Percentiles rank a stretch among this genome's conserved stretches.
Conservation (phyloP, 2,797 vertebrate genomes). For the Saxicola maurus region DNA sequence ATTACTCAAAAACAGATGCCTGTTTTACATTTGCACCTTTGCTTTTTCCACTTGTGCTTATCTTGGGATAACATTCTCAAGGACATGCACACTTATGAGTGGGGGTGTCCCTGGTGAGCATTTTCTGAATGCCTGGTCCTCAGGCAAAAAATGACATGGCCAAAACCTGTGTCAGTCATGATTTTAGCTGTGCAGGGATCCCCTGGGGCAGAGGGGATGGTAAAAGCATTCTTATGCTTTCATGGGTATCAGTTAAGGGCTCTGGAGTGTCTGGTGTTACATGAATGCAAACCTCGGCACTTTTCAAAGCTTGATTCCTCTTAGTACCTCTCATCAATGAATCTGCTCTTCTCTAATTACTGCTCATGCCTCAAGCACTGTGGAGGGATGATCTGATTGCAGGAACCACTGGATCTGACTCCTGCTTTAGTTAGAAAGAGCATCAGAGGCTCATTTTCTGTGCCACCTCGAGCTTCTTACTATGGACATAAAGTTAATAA, state of each 20-base stretch:
- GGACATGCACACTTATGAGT: rapidly evolving
- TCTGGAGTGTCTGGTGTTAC: not conserved
- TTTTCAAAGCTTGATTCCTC: not conserved
- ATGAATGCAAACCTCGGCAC: not conserved
- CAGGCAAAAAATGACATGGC: not conserved
- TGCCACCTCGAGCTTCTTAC: not conserved
- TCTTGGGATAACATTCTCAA: not conserved
- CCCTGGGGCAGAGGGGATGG: not conserved
- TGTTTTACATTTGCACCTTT: not conserved
- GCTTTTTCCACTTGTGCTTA: not conserved
- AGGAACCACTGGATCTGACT: not conserved
- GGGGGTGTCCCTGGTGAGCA: not conserved
- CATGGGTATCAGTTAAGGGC: not conserved
- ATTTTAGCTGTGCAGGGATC: not conserved
- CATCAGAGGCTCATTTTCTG: not conserved
- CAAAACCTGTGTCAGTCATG: not conserved
- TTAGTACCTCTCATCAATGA: not conserved
- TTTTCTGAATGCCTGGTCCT: not conserved
- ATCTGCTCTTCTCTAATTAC: not conserved
- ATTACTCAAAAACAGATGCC: not conserved
- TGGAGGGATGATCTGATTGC: not conserved
- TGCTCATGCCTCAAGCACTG: not conserved
- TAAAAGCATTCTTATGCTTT: not conserved
- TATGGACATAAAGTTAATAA: not conserved
- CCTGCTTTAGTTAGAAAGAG: not conserved